These are phyloP conservation scores for Proisotoma minuta DNA, from an alignment of 2,888 invertebrate genomes.

Conservation along the genomic window DNA sequence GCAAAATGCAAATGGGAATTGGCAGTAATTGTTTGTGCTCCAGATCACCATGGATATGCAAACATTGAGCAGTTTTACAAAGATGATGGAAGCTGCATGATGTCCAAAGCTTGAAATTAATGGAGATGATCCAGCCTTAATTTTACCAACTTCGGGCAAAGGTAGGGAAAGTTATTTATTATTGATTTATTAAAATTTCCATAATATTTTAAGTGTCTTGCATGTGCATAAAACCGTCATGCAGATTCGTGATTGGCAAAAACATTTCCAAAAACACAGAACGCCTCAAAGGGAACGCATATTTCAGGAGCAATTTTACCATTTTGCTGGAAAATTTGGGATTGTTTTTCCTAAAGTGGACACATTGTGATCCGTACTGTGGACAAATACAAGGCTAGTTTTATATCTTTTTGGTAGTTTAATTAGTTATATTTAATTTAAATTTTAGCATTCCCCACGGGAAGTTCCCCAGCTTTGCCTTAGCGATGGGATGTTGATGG, in stretches of 20 bases:
- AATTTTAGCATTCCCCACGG: conserved; percentile 14
- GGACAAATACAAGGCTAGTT: conserved; percentile 36
- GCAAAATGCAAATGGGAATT: conserved; percentile 28
- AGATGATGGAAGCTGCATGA: conserved; percentile 27
- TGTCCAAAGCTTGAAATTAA: conserved; percentile 19
- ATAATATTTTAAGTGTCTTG: conserved; percentile 35
- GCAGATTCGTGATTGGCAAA: conserved; percentile 6
- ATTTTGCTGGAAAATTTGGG: conserved; percentile 18
- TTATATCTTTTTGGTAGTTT: no score
- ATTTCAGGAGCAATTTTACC: conserved; percentile 29
- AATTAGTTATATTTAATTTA: no score
- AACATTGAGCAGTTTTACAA: conserved; percentile 18
- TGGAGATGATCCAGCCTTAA: conserved; percentile 29
- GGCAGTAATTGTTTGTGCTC: conserved; percentile 16
- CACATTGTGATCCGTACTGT: conserved; percentile 29
- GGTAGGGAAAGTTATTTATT: no score
- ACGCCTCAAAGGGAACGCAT: conserved; percentile 38
- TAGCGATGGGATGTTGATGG: conserved; percentile 17
- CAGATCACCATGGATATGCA: conserved; percentile 12
- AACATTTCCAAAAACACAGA: neutral
- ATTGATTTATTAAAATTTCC: no score
- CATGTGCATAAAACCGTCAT: conserved; percentile 33
- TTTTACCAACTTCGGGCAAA: conserved; percentile 38
- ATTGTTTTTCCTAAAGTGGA: conserved; percentile 29
- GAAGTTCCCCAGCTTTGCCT: conserved; percentile 18